These are phyloP conservation scores for Hermetia illucens DNA, from an alignment of 1,140 invertebrate species.

Conservation along the genomic window DNA sequence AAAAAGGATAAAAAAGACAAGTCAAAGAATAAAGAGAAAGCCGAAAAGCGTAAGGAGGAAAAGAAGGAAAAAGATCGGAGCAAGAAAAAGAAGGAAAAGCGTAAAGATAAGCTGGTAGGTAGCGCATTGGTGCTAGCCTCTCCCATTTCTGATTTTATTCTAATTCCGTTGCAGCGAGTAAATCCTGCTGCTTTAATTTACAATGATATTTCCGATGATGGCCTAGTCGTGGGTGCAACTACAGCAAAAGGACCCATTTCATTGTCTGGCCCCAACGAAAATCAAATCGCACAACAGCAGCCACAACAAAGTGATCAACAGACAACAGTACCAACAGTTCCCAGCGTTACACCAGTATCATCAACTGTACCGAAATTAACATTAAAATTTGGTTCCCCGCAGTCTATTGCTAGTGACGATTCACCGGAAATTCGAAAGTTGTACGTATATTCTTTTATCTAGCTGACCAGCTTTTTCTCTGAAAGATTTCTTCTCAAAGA, in stretches of 20 bases:
- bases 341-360: not conserved
- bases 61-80: slow-evolving; percentile 46
- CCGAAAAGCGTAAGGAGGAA: slow-evolving; percentile 39
- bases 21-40: slow-evolving; percentile 40
- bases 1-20: slow-evolving; percentile 66
- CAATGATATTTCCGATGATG: no score
- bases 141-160: slow-evolving; percentile 29
- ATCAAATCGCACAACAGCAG: not conserved
- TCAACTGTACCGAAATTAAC: slow-evolving; percentile 59
- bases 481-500: no score
- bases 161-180: no score
- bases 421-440: slow-evolving; percentile 11
- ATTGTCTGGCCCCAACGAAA: not conserved
- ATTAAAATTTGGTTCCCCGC: slow-evolving; percentile 54
- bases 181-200: no score
- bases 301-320: not conserved
- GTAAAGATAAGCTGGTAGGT: slow-evolving; percentile 38
- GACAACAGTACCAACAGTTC: not conserved
- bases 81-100: slow-evolving; percentile 42
- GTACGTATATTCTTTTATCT: not conserved
- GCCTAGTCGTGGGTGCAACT: no score
- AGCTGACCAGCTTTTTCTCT: slow-evolving; percentile 1
- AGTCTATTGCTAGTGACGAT: slow-evolving; percentile 45
- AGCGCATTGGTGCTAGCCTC: slow-evolving; percentile 8
- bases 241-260: no score